phyloP scores from a whole-genome alignment of 1,140 invertebrate genomes.

The Laupala kohalensis region DNA sequence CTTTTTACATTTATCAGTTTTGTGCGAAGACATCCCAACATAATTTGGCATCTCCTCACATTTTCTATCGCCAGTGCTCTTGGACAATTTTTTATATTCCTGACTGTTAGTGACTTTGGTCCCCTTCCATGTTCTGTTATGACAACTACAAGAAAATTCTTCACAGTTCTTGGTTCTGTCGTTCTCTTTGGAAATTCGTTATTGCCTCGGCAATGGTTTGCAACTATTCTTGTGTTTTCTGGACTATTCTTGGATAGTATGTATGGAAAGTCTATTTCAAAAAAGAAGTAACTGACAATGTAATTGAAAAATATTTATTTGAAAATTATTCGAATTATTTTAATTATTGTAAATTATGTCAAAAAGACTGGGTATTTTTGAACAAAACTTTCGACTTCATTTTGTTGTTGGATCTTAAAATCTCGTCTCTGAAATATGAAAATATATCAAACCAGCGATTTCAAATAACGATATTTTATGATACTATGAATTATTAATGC shows the following conservation, averaged over 20 bases:
- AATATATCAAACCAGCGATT: no score
- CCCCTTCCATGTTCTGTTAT: constrained; percentile 91
- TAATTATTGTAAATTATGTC: no score
- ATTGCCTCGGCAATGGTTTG: constrained; percentile 71
- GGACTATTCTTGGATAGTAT: constrained; percentile 57
- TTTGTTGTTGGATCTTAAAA: no score
- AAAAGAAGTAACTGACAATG: constrained; percentile 27
- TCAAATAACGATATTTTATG: no score
- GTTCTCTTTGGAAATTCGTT: constrained; percentile 86
- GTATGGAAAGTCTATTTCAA: constrained; percentile 35
- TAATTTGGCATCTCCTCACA: constrained; percentile 59
- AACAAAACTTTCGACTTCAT: no score
- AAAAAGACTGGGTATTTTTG: no score
- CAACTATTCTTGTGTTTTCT: constrained; percentile 76
- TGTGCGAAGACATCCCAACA: constrained; percentile 61
- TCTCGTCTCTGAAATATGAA: no score
- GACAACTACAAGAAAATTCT: constrained; percentile 96
- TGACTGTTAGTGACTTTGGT: constrained; percentile 85
- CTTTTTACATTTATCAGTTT: constrained; percentile 66
- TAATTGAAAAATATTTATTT: no score
- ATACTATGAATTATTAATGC: no score
- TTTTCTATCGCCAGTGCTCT: constrained; percentile 75
- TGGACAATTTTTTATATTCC: constrained; percentile 94
- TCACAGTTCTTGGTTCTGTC: constrained; percentile 92
- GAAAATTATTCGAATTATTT: no score